Percentiles rank a stretch among this genome's conserved stretches.
These are phyloP conservation scores for Acrobasis suavella DNA, from an alignment of 2,888 invertebrate genomes.

Conservation along the genomic window DNA sequence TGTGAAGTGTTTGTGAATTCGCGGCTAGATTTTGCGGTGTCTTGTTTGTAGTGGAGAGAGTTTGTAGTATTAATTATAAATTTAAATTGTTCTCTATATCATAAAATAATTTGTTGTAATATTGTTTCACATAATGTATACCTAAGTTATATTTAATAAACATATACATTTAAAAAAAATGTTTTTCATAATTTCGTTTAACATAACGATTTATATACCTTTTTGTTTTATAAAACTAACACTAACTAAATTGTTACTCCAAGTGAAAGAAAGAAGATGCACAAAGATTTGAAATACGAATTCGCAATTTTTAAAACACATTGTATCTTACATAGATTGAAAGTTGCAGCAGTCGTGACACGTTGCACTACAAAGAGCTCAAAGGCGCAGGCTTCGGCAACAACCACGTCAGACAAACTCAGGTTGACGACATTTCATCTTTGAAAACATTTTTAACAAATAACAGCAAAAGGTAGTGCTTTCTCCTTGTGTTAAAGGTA, in stretches of 20 bases:
- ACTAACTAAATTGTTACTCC: neutral
- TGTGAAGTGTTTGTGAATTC: constrained; percentile 8
- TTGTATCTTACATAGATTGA: neutral
- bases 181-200: no score
- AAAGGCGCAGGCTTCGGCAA: neutral
- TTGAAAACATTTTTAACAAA: no score
- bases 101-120: no score
- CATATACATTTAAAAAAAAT: no score
- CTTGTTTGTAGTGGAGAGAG: neutral
- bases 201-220: no score
- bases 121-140: no score
- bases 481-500: no score
- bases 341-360: neutral
- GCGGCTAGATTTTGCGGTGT: neutral
- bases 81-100: no score
- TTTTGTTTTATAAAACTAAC: no score
- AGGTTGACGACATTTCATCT: neutral
- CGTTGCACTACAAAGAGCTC: neutral
- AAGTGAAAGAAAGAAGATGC: neutral
- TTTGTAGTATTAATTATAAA: neutral
- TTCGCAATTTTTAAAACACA: neutral
- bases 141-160: no score
- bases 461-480: no score
- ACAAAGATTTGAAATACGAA: neutral
- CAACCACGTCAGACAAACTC: neutral